These are phyloP conservation scores for Heliangelus exortis DNA, from an alignment of 2,797 vertebrate species.

Conservation along the genomic window DNA sequence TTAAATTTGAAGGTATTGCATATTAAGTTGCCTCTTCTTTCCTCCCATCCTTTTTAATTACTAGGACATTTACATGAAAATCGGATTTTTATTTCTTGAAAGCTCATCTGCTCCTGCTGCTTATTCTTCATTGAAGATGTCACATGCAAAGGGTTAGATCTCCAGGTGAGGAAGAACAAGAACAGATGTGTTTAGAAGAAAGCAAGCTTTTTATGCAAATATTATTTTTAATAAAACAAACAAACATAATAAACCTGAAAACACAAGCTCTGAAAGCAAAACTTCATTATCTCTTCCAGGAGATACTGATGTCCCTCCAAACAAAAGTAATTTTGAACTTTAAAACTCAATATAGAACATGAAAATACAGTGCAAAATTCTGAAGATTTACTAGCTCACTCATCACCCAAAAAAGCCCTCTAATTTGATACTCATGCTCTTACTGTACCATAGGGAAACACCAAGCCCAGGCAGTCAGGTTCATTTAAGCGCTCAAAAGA, in stretches of 20 bases:
- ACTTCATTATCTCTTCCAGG: not conserved
- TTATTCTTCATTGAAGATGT: conserved; percentile 62
- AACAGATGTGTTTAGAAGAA: conserved; percentile 67
- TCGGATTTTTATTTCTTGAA: conserved; percentile 65
- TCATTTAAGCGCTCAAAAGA: not conserved
- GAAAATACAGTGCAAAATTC: not conserved
- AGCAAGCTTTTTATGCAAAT: conserved; percentile 59
- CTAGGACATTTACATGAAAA: conserved; percentile 69
- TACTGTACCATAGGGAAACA: not conserved
- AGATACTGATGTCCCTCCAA: not conserved
- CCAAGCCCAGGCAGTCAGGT: not conserved
- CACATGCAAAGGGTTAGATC: conserved; percentile 51
- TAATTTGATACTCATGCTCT: not conserved
- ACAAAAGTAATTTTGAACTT: conserved; percentile 8
- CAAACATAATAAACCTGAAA: not conserved
- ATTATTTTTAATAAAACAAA: conserved; percentile 55
- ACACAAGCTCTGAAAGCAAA: conserved; percentile 32
- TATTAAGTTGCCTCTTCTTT: conserved; percentile 38
- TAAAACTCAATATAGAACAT: conserved; percentile 19
- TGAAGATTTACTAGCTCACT: not conserved
- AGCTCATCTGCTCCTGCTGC: conserved; percentile 67
- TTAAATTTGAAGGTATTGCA: conserved; percentile 49
- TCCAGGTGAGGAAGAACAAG: conserved; percentile 51
- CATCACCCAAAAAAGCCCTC: not conserved
- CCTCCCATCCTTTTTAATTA: conserved; percentile 66